Percentiles rank a stretch among this genome's conserved stretches.
Evolutionary conservation across 2,113 vertebrate species (phyloP).

Genomic region (Mobula birostris): DNA sequence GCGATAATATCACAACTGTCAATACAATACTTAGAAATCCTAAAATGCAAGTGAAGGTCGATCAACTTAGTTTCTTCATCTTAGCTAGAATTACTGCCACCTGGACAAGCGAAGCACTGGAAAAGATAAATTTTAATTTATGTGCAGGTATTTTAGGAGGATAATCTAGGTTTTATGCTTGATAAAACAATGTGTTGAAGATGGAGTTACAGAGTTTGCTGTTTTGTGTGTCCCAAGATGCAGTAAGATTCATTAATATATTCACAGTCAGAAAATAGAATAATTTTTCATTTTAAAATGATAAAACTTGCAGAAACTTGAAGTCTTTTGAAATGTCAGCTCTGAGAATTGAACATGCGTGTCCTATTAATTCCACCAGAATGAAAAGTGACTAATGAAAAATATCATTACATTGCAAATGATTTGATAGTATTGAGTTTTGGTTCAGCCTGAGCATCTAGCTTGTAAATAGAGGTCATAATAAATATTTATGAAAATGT

Average conservation of each 20-base stretch:
- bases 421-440: background rate
- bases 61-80: background rate
- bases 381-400: slow-evolving; percentile 13
- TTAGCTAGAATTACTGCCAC: background rate
- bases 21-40: background rate
- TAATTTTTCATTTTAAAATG: background rate
- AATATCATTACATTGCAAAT: slow-evolving; percentile 28
- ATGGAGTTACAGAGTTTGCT: background rate
- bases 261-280: background rate
- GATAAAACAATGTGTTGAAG: background rate
- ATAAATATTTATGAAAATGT: slow-evolving; percentile 35
- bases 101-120: background rate
- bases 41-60: background rate
- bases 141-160: background rate
- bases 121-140: background rate
- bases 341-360: slow-evolving; percentile 17
- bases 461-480: slow-evolving; percentile 24
- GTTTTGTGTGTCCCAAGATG: background rate
- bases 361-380: background rate
- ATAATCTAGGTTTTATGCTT: background rate
- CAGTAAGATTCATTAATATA: background rate
- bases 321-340: background rate
- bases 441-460: background rate
- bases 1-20: background rate
- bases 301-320: background rate